phyloP scores from a whole-genome alignment of 1,140 invertebrate species.

The Rhysida immarginata region DNA sequence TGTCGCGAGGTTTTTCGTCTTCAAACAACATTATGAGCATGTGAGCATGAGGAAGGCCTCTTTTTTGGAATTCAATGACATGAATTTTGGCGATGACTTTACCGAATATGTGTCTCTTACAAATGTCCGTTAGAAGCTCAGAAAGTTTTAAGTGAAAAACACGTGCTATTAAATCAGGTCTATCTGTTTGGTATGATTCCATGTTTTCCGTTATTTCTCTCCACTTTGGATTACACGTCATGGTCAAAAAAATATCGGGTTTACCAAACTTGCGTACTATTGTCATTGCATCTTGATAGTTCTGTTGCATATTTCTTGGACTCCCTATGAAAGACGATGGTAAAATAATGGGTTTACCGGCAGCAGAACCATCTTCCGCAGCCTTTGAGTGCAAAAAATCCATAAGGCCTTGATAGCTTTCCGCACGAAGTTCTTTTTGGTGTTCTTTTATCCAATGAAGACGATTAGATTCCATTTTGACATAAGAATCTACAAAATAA shows the following conservation, averaged over 20 bases:
- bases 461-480: conserved; percentile 34
- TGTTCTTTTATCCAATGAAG: conserved; percentile 28
- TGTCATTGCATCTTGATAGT: conserved; percentile 31
- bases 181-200: too few species aligned
- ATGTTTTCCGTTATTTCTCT: too few species aligned
- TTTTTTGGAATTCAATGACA: too few species aligned
- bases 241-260: conserved; percentile 20
- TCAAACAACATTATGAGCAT: too few species aligned
- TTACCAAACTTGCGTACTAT: conserved; percentile 13
- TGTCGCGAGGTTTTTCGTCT: too few species aligned
- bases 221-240: too few species aligned
- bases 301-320: conserved; percentile 29
- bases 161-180: too few species aligned
- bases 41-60: too few species aligned
- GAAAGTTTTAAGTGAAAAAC: too few species aligned
- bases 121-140: too few species aligned
- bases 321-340: conserved; percentile 29
- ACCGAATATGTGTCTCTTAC: too few species aligned
- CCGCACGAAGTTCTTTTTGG: conserved; percentile 32
- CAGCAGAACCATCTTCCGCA: conserved; percentile 9
- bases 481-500: conserved; percentile 34
- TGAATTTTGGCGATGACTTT: too few species aligned
- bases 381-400: conserved; percentile 15
- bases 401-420: conserved; percentile 32
- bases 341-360: conserved; percentile 23